Conservation (phyloP, 2,113 vertebrate genomes). For the Dipodomys spectabilis region DNA sequence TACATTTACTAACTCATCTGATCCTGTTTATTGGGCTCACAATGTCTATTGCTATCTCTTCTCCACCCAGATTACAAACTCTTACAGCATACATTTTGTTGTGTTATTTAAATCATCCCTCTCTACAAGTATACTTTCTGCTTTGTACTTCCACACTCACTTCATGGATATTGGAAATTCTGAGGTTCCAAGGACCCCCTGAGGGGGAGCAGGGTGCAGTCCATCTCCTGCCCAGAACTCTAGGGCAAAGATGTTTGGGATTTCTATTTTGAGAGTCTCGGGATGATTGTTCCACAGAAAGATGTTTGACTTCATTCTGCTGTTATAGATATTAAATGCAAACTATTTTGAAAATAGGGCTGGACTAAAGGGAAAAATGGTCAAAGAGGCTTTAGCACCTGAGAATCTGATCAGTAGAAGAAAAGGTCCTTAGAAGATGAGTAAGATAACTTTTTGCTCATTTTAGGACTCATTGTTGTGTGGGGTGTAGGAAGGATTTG, state of each 20-base stretch:
- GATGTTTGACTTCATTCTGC: neutral
- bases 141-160: neutral
- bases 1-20: neutral
- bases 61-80: neutral
- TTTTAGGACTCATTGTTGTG: neutral
- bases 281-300: neutral
- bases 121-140: rapidly evolving
- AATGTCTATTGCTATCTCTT: neutral
- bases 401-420: neutral
- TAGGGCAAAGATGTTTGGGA: neutral
- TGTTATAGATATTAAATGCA: neutral
- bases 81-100: neutral
- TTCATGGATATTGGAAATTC: neutral
- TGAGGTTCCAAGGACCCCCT: neutral
- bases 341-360: neutral
- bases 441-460: neutral
- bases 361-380: neutral
- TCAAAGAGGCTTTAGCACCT: neutral
- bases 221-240: neutral
- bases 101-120: rapidly evolving
- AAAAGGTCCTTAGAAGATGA: neutral
- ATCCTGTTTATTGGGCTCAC: neutral
- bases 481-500: neutral
- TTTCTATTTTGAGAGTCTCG: neutral
- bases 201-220: rapidly evolving